Base-by-base conservation (phyloP, 1,140 invertebrate genomes). In the Cydia pomonella region DNA sequence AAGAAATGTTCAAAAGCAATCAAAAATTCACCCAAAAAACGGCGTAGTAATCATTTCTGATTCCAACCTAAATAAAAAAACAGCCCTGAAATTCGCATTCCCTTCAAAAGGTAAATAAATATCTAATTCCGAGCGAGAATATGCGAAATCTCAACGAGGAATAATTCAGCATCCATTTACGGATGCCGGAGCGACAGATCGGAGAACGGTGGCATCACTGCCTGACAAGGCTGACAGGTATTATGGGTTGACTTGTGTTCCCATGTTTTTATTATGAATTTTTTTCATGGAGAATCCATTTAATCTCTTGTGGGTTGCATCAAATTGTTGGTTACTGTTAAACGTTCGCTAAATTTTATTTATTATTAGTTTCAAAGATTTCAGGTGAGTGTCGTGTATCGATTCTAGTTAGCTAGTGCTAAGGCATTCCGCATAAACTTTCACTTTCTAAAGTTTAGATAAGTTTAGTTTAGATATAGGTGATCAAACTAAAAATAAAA, bases 41-140 rank as follows among this genome's bases (percentile, higher is more conserved):
- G 63, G 25, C 33, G 33, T 7, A 21, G 21, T 59, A 33, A 69
- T 69, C 64, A 69, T 69, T 69, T 38, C 41, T 38, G 64, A 69
- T 69, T 69, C 64, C 27, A 33, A 13, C 13, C 64, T 33, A 69
- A 69, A 69, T 69, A 69, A 69, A 41, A 66, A 69, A 69, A 29
- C 5, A 69, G 63, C 64, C 63, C 27, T 7, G 47, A 7, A 33
- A 69, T 38, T 38, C 64, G 64, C 64, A 69, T 69, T 69, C 64
- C 64, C 64, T 33, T 69, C 64, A 69, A 69, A 69, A 41, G 64
- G 64, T 69, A 69, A 69, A 69, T 69, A 69, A 69, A 69, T 69
- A 69, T 69, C 64, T 69, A 69, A 69, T 69, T 29, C 64, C 64
- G 64, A 69, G 64, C 3, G 64, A 69, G 64, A 69, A 69, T 69